phyloP scores from a whole-genome alignment of 2,888 invertebrate genomes.

The Sesia bembeciformis region DNA sequence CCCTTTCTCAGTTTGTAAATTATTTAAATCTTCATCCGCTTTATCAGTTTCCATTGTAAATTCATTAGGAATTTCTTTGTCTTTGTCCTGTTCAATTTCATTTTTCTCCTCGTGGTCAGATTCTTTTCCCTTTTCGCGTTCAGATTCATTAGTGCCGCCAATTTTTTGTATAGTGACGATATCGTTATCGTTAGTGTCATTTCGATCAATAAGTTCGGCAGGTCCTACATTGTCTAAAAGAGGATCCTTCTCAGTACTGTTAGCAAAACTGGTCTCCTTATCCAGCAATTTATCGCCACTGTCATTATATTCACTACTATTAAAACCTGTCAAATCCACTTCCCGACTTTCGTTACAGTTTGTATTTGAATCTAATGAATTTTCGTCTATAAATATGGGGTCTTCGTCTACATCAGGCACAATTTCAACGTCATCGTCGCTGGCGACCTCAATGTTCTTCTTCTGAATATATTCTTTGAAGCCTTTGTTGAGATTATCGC shows the following conservation, averaged over 20 bases:
- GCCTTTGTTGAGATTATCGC: constrained; percentile 70
- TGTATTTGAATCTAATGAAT: constrained; percentile 52
- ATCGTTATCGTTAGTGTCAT: constrained; percentile 14
- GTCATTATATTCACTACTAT: constrained; percentile 67
- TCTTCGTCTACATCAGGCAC: constrained; percentile 53
- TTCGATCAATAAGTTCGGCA: not conserved
- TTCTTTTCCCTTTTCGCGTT: not conserved
- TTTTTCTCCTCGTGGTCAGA: constrained; percentile 1
- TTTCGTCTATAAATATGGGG: constrained; percentile 69
- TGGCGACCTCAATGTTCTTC: constrained; percentile 25
- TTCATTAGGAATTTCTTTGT: constrained; percentile 5
- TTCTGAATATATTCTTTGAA: constrained; percentile 64
- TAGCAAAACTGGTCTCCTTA: constrained; percentile 7
- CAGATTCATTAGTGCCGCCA: constrained; percentile 1
- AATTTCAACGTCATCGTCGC: constrained; percentile 59
- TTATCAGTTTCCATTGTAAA: constrained; percentile 6
- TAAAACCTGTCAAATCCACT: constrained; percentile 47
- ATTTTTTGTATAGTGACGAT: constrained; percentile 6
- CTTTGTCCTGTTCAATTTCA: constrained; percentile 2
- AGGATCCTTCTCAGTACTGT: constrained; percentile 3
- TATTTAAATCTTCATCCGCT: constrained; percentile 4
- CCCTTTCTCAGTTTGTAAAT: constrained; percentile 2
- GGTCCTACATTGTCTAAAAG: not conserved
- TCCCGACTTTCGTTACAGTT: constrained; percentile 39
- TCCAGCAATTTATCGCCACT: constrained; percentile 40